These are phyloP conservation scores for Venustoraphidia nigricollis DNA, from an alignment of 2,888 invertebrate species.

Conservation along the genomic window DNA sequence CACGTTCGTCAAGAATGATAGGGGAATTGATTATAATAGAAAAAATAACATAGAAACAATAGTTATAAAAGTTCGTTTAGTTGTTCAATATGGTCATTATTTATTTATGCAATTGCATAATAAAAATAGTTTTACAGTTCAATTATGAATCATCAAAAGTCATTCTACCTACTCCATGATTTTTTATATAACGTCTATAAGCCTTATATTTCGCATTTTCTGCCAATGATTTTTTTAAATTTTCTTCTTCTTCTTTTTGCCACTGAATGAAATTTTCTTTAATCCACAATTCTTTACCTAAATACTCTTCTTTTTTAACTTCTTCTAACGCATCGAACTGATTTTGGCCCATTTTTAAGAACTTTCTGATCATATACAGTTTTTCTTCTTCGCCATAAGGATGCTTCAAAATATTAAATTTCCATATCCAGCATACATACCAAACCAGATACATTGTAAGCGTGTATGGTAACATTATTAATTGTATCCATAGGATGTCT, in stretches of 20 bases:
- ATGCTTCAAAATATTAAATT: constrained; percentile 54
- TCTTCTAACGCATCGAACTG: constrained; percentile 64
- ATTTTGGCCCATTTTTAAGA: constrained; percentile 54
- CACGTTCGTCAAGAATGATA: too few relatives aligned
- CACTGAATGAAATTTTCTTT: constrained; percentile 62
- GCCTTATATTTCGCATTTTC: constrained; percentile 79
- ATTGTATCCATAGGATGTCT: constrained; percentile 72
- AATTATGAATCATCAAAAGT: constrained; percentile 71
- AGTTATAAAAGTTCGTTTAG: too few relatives aligned
- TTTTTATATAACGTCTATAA: constrained; percentile 79
- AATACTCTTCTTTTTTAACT: constrained; percentile 51
- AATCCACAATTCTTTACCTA: constrained; percentile 67
- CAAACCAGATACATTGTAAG: constrained; percentile 53
- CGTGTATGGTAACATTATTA: constrained; percentile 65
- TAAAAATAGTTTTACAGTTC: constrained; percentile 2
- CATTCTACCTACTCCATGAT: constrained; percentile 77
- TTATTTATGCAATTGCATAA: too few relatives aligned
- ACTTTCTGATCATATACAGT: constrained; percentile 64
- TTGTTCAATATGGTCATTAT: too few relatives aligned
- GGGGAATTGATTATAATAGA: too few relatives aligned
- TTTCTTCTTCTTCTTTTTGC: constrained; percentile 72
- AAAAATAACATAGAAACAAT: too few relatives aligned
- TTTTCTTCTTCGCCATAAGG: constrained; percentile 75
- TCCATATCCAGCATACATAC: constrained; percentile 70
- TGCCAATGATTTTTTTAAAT: constrained; percentile 68